Percentiles rank a stretch among this genome's conserved stretches.
These are phyloP conservation scores for Euzophera pinguis DNA, from an alignment of 2,888 invertebrate genomes.

Conservation along the genomic window DNA sequence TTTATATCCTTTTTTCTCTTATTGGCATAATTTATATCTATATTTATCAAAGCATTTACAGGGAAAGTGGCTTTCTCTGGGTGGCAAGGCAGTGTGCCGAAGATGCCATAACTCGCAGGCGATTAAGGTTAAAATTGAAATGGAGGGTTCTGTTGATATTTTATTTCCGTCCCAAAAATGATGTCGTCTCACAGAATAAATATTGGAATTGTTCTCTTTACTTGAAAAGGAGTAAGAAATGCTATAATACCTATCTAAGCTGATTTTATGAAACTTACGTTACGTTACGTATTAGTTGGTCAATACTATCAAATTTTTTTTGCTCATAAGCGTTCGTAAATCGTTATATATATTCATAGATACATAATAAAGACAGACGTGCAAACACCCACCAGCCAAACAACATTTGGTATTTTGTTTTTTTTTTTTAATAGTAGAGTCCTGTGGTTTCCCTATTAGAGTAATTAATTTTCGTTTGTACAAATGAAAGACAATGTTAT, in stretches of 20 bases:
- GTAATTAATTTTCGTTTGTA: background rate
- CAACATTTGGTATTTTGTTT: too few species aligned
- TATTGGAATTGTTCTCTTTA: slow-evolving; percentile 44
- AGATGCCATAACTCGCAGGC: slow-evolving; percentile 41
- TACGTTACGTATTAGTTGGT: too few species aligned
- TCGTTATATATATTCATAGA: too few species aligned
- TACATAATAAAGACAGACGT: too few species aligned
- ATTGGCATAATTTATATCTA: slow-evolving; percentile 41
- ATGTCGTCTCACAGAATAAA: slow-evolving; percentile 51
- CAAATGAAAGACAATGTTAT: slow-evolving; percentile 3
- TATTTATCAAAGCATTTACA: slow-evolving; percentile 43
- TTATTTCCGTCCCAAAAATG: slow-evolving; percentile 38
- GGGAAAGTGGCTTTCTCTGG: slow-evolving; percentile 26
- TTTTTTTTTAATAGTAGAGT: too few species aligned
- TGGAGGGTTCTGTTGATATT: slow-evolving; percentile 37
- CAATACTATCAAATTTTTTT: too few species aligned
- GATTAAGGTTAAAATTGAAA: slow-evolving; percentile 47
- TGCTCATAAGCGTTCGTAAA: too few species aligned
- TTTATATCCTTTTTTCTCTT: slow-evolving; percentile 8
- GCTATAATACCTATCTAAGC: background rate
- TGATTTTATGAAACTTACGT: too few species aligned
- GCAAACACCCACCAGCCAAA: too few species aligned
- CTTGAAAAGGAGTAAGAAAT: slow-evolving; percentile 30
- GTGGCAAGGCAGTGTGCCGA: slow-evolving; percentile 25
- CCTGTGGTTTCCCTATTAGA: too few species aligned